phyloP scores from a whole-genome alignment of 2,797 vertebrate genomes.

The Nannoperca obscura region DNA sequence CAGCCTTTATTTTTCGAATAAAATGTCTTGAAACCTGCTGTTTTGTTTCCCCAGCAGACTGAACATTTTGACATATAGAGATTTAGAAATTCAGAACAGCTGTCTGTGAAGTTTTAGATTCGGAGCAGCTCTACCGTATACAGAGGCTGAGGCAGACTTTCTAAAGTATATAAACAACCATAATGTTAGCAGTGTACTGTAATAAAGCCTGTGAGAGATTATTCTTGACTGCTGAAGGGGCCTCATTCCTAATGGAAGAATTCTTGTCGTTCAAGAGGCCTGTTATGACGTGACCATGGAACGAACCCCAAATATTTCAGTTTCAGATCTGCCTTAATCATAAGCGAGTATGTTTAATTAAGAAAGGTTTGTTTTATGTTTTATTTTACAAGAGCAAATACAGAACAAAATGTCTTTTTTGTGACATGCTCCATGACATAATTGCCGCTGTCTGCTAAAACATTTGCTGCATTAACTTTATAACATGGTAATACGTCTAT shows the following conservation, averaged over 20 bases:
- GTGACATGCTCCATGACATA: neutral
- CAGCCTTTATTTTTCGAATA: constrained; percentile 26
- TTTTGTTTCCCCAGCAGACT: constrained; percentile 25
- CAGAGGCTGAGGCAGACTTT: constrained; percentile 12
- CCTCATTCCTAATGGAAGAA: constrained; percentile 11
- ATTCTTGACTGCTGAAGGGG: neutral
- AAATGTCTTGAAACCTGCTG: constrained; percentile 39
- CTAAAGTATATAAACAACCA: constrained; percentile 34
- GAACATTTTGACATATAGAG: constrained; percentile 33
- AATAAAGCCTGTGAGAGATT: constrained; percentile 10
- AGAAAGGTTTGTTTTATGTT: too few relatives aligned
- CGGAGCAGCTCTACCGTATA: constrained; percentile 7
- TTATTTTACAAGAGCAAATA: neutral
- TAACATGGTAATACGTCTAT: neutral
- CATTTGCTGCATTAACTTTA: neutral
- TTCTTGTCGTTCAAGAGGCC: constrained; percentile 19
- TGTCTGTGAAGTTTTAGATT: constrained; percentile 28
- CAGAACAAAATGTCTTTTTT: neutral
- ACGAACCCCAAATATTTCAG: constrained; percentile 33
- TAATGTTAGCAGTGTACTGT: constrained; percentile 15
- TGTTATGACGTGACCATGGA: constrained; percentile 24
- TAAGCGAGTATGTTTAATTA: neutral
- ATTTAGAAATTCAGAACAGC: constrained; percentile 27
- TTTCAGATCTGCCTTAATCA: constrained; percentile 11
- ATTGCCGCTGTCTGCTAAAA: neutral